Base-by-base conservation (phyloP, 53 echinoderm and acorn worm genomes). In the Echinometra lucunter region DNA sequence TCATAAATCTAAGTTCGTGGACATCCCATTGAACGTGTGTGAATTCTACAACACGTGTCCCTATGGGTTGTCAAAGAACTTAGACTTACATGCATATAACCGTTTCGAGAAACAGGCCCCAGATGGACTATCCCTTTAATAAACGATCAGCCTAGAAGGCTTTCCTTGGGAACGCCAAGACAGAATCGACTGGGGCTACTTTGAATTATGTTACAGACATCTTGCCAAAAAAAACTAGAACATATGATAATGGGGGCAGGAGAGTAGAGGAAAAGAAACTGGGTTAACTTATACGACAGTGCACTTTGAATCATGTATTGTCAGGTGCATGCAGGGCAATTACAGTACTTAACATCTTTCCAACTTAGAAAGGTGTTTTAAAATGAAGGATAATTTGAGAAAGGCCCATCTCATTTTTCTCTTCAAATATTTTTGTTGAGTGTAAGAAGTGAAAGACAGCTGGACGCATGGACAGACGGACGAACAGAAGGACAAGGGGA, bases 201-300 rank as follows among this genome's bases (percentile, higher is more conserved):
- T 28, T 85, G 47, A 85, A n/a, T 40, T 78, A 78, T 34, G 32
- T 34, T 69, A 6, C 85, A 85, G 85, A 85, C 85, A 85, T 85
- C 85, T 85, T 28, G 49, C 85, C 44, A 28, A 49, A 85, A 28
- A 49, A 85, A 85, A 13, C 49, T 85, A 85, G 85, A 85, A 85
- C 85, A 85, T n/a, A 49, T 47, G 49, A n/a, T 85, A 85, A 85
- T 37, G n/a, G 85, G 85, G 49, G 45, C 5, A n/a, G 47, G 85
- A 3, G 19, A 27, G 12, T 21, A 21, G 25, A 81, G 49, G 85
- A 85, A 49, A 15, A 13, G 53, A 49, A 85, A 85, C 40, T 85
- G 49, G 85, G 85, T 85, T 85, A 85, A 85, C 27, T 53, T 10
- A 85, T 85, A 85, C 85, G n/a, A 49, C 49, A 13, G n/a, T 45